Evolutionary conservation across 2,888 invertebrate genomes (phyloP), one percentile per base, ranked within the genome.

Genomic region (Sinotaia quadrata): DNA sequence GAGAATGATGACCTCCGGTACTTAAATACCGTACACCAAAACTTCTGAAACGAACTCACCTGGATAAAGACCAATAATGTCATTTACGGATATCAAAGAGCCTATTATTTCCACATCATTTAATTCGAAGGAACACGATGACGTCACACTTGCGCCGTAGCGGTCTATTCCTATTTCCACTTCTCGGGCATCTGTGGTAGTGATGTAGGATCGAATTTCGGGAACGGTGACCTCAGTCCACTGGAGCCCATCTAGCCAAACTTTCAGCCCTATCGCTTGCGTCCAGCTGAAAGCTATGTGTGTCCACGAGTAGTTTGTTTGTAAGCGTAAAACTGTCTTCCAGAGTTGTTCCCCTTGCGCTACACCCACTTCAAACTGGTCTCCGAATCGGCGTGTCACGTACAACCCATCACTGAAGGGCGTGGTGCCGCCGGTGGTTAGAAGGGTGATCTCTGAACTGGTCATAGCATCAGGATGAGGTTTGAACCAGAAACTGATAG

Each of bases 311-410:
- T 75, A 73, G 0, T 73, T 73, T 1, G 67, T 41, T 8, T 67
- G 56, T 7, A 87, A 72, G 12, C 76, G 69, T 66, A 86, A 75
- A 24, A 51, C 69, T 1, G 74, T 77, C 10, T 59, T 65, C 86
- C 86, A 87, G 1, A 72, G 36, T 5, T 65, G 62, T 18, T 71
- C 74, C 2, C 69, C 75, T 27, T 66, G 56, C 4, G 81, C 74
- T 5, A 86, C 80, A 0, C 85, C 85, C 10, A 83, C 73, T 52
- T 84, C 84, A 61, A 80, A 83, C 71, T 86, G 85, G 69, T 81
- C 75, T 2, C 83, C 85, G 59, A 73, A 80, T 51, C 77, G 75
- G 71, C 81, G 80, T 8, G 73, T 57, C 12, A 86, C 57, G 75
- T 84, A 86, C 52, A 82, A 75, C 27, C 87, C 87, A 15, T 85